A percentile compares a stretch with the other conserved stretches of the same genome.
Evolutionary conservation across 2,113 vertebrate genomes (phyloP).

Genomic region (Trinectes maculatus): DNA sequence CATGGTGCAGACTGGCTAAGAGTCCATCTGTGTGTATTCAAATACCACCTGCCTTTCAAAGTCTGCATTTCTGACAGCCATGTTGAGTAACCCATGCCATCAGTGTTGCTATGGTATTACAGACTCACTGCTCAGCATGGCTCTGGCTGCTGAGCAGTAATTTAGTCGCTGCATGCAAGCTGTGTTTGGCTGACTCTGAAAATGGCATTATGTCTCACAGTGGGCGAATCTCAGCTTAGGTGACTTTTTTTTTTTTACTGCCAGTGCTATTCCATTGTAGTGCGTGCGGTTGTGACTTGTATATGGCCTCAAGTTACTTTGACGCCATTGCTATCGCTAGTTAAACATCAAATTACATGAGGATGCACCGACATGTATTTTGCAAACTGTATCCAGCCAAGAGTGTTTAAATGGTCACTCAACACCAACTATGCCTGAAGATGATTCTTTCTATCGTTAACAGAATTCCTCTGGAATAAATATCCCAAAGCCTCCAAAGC

Average conservation of each 20-base stretch:
- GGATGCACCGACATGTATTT: neutral
- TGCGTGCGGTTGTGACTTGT: constrained; percentile 10
- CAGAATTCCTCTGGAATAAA: constrained; percentile 99
- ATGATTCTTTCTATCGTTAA: constrained; percentile 36
- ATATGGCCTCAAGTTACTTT: constrained; percentile 26
- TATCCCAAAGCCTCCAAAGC: constrained; percentile 98
- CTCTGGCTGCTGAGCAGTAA: constrained; percentile 66
- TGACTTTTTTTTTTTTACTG: constrained; percentile 2
- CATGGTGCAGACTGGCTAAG: constrained; percentile 41
- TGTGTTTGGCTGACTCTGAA: constrained; percentile 66
- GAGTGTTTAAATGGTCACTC: constrained; percentile 8
- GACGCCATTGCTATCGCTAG: constrained; percentile 21
- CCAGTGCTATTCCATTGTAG: constrained; percentile 22
- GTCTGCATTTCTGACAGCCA: constrained; percentile 67
- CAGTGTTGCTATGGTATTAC: constrained; percentile 72
- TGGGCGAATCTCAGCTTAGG: constrained; percentile 57
- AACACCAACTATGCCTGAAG: constrained; percentile 10
- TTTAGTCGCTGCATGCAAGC: constrained; percentile 70
- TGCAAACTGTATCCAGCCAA: neutral
- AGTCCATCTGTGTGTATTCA: constrained; percentile 66
- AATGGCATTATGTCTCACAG: constrained; percentile 59
- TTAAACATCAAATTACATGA: neutral
- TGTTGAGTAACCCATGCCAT: constrained; percentile 67
- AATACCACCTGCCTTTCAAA: constrained; percentile 62
- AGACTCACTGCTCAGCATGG: constrained; percentile 61